Evolutionary conservation across 1,140 invertebrate species (phyloP), one percentile per base, ranked within the genome.

Genomic region (Mamestra configurata): DNA sequence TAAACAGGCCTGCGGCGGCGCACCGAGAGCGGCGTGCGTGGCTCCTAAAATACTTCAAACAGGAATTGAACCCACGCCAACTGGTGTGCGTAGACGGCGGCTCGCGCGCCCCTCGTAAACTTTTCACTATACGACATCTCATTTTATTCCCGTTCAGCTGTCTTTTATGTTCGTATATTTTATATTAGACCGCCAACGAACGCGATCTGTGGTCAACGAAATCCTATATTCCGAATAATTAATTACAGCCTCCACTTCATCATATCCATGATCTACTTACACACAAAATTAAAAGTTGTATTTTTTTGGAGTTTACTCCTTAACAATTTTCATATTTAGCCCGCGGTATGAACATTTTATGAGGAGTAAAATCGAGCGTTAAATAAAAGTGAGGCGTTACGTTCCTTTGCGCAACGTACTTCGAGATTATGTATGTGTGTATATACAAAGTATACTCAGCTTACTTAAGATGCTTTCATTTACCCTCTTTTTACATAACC

Each of bases 11-110:
- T n/a, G n/a, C 82, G 86, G 79, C 81, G 76, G 85, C 84, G 81
- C 82, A 84, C 80, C 79, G 85, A 70, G 81, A 82, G 75, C 82
- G 81, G 79, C 85, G 90, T 90, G 92, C 89, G 90, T 89, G 89
- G 85, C 85, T 92, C 93, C 91, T 77, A 90, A 94, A 93, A 93
- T 93, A 93, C 90, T 84, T 92, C 89, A 90, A 91, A 92, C 91
- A 94, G 91, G 91, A 93, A 89, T 94, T 93, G 93, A 94, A 90
- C 82, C 87, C 88, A 84, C 85, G 93, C 93, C 93, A 94, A 94
- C 86, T 93, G 92, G 89, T 91, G 89, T 92, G 92, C 89, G 91
- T 92, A 94, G 92, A 93, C 93, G 83, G 89, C 90, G 89, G 85
- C 90, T 88, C 88, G 89, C 85, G 86, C 59, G 70, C 71, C 79